Evolutionary conservation across 1,140 invertebrate genomes (phyloP).

Genomic region (Pseudomyrmex concolor): DNA sequence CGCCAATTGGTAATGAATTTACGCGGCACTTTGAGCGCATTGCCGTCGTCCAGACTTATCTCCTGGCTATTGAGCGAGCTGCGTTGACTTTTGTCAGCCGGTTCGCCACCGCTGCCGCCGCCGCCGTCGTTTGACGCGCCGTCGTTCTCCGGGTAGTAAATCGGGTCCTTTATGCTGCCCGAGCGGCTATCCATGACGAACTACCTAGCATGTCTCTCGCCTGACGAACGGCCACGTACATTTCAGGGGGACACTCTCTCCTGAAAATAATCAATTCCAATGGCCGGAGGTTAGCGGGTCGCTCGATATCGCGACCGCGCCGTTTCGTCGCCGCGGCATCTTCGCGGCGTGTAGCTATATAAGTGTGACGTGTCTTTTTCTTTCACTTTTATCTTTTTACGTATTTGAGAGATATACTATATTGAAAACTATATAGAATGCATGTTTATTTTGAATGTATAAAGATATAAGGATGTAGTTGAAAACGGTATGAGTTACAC

Average conservation of each 20-base stretch:
- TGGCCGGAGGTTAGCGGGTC: constrained; percentile 70
- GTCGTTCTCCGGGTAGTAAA: constrained; percentile 70
- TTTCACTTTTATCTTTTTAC: not conserved
- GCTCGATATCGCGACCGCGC: constrained; percentile 69
- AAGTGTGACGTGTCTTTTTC: not conserved
- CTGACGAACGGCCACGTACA: constrained; percentile 15
- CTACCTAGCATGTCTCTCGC: constrained; percentile 56
- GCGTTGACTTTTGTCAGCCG: constrained; percentile 68
- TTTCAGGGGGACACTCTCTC: constrained; percentile 53
- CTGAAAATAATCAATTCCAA: constrained; percentile 74
- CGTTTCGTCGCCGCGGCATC: constrained; percentile 35
- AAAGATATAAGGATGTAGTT: no score
- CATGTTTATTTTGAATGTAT: no score
- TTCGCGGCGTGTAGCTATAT: constrained; percentile 14
- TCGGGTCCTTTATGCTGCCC: constrained; percentile 74
- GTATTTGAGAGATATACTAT: no score
- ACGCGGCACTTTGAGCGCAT: constrained; percentile 86
- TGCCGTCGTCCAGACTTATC: constrained; percentile 72
- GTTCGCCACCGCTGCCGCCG: not conserved
- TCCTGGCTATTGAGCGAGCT: constrained; percentile 74
- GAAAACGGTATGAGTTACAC: no score
- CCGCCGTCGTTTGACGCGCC: constrained; percentile 27
- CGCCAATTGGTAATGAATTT: constrained; percentile 89
- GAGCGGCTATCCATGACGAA: constrained; percentile 72
- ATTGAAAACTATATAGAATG: no score